These are phyloP conservation scores for Drosophila athabasca DNA, from an alignment of 1,140 invertebrate genomes.

Conservation along the genomic window DNA sequence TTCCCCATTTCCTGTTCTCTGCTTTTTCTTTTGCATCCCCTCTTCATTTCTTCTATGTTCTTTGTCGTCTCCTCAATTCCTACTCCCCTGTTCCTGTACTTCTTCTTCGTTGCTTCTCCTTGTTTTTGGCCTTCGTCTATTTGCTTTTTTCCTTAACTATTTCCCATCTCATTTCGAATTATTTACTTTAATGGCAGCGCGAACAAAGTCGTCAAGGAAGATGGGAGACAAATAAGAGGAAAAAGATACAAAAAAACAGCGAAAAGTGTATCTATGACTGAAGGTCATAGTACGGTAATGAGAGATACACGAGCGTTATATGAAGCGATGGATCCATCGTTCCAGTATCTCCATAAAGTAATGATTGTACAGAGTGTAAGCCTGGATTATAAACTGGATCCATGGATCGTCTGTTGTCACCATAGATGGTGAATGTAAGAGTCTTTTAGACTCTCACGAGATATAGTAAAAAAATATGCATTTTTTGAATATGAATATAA, in stretches of 20 bases:
- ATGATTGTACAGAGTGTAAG: background rate
- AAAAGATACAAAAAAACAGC: too few relatives aligned
- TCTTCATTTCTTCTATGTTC: constrained; percentile 11
- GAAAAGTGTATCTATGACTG: background rate
- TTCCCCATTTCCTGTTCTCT: background rate
- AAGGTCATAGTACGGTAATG: background rate
- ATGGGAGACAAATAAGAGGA: constrained; percentile 2
- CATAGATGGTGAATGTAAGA: too few relatives aligned
- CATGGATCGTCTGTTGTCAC: too few relatives aligned
- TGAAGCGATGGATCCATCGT: background rate
- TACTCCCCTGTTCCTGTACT: background rate
- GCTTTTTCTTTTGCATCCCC: background rate
- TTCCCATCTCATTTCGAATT: constrained; percentile 78
- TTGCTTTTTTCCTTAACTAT: background rate
- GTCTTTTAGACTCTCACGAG: background rate
- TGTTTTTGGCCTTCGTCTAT: background rate
- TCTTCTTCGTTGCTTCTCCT: background rate
- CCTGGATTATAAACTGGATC: too few relatives aligned
- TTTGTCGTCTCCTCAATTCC: background rate
- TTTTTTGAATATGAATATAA: too few relatives aligned
- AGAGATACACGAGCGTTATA: too few relatives aligned
- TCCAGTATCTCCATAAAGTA: constrained; percentile 1
- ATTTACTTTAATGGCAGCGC: constrained; percentile 74
- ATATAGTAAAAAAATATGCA: too few relatives aligned
- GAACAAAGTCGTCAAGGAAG: constrained; percentile 24